Base-by-base conservation (phyloP, 2,113 vertebrate genomes). In the Tragelaphus buxtoni region DNA sequence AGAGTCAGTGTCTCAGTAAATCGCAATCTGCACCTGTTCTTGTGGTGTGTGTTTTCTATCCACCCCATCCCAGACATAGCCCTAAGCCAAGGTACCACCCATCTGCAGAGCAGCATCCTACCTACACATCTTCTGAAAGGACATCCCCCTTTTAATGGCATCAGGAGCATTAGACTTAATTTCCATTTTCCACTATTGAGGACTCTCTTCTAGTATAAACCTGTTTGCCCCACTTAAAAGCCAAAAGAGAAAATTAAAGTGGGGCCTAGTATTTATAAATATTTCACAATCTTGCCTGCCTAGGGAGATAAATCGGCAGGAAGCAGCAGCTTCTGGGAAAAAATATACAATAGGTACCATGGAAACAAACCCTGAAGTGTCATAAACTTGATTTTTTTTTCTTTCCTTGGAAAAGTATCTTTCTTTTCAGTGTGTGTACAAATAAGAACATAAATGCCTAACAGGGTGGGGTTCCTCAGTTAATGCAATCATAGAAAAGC, bases 191-290 rank as follows among this genome's bases (percentile, higher is more conserved):
- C 69, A 60, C 56, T 77, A 69, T 63, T 55, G 88, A 95, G 94
- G 88, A 2, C 55, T 82, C 63, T 47, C 39, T 92, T 96, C 85
- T 45, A 80, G 88, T 61, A 47, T 18, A 65, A 96, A 95, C 93
- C 86, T 13, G 77, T 74, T 91, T 87, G 72, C 42, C 81, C 26
- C 81, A 90, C 45, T 86, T 95, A 85, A 95, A 96, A 77, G 65
- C 63, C 91, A 39, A 82, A 74, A 30, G 39, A n/a, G 65, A 85
- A 86, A 93, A 85, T 53, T 61, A 72, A 97, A 92, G 45, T 28
- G 30, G 69, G 53, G 32, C 88, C 90, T 94, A 74, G 77, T n/a
- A 79, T 56, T 49, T 76, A 74, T 0, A 86, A 72, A 80, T n/a
- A 58, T 85, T 96, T 85, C 81, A 58, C 30, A 94, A 88, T 58